phyloP scores from a whole-genome alignment of 35 echinoderm and acorn worm species.

The Anneissia japonica region DNA sequence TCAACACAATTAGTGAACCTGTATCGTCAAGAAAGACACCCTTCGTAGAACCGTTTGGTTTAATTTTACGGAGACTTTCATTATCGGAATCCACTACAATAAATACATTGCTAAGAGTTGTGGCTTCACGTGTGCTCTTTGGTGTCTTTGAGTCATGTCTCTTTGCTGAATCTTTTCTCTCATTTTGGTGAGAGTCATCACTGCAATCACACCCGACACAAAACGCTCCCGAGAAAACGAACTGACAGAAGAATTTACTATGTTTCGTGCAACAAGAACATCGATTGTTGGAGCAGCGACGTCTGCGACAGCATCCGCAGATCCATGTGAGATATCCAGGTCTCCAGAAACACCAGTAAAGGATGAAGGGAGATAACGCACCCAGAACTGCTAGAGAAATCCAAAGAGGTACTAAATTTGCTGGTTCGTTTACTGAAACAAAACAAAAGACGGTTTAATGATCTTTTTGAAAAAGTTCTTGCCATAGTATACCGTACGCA shows the following conservation, averaged over 20 bases:
- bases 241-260: not conserved
- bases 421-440: not conserved
- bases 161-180: not conserved
- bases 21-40: not conserved
- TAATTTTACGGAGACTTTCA: not conserved
- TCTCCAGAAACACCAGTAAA: slow-evolving; percentile 63
- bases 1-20: not conserved
- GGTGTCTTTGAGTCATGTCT: not conserved
- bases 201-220: not conserved
- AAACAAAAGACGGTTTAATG: not conserved
- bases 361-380: slow-evolving; percentile 11
- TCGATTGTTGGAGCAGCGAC: slow-evolving; percentile 17
- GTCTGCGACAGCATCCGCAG: slow-evolving; percentile 31
- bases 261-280: slow-evolving; percentile 14
- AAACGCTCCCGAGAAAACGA: not conserved
- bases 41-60: not conserved
- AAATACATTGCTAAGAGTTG: not conserved
- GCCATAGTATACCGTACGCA: too few species aligned
- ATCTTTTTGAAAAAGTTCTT: too few species aligned
- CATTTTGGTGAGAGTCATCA: not conserved
- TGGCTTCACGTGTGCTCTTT: not conserved
- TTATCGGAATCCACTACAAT: not conserved
- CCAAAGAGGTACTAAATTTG: slow-evolving; percentile 20
- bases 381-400: slow-evolving; percentile 7
- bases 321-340: slow-evolving; percentile 52